Evolutionary conservation across 2,113 vertebrate species (phyloP), one percentile per base, ranked within the genome.

Genomic region (Sarotherodon lohbergeri): DNA sequence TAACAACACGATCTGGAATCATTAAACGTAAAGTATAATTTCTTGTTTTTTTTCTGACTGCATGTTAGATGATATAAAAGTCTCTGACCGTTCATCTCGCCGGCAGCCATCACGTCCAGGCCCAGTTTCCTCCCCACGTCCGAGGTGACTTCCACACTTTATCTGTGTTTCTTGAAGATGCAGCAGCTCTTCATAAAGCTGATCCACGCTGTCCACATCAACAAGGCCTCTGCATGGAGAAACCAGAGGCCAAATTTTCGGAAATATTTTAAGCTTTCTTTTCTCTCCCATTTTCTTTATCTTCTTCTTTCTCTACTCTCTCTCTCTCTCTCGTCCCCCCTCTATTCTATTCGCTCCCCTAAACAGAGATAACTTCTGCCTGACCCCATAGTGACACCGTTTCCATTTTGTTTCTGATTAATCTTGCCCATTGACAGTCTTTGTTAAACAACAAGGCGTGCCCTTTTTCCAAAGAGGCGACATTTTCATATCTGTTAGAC

Each of bases 401-500:
- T 97, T 96, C 97, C 98, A 98, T 99, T 99, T 99, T 97, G 97
- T 98, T 98, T 98, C 98, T 98, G 98, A 99, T 99, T 99, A 99
- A 99, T 99, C 98, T 99, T 98, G 96, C 95, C 97, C 98, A 98
- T 98, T 99, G 98, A 99, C 98, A 99, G 97, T 99, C 98, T 99
- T 99, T 99, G 98, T 99, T 99, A 99, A 99, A 98, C 98, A 98
- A 98, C 98, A 98, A 98, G 98, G 98, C 98, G 97, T 97, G 97
- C 97, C 97, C 97, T 97, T 97, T 89, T 97, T 88, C 94, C 91
- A 94, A 98, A 97, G 97, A 97, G 97, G 98, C 96, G 97, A 98
- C 98, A 98, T 99, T 99, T 99, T 99, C 98, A 99, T 99, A 99
- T 99, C 98, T 98, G 98, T 99, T 99, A 99, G 98, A 99, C 98